Percentiles rank a stretch among this genome's conserved stretches.
Evolutionary conservation across 2,113 vertebrate genomes (phyloP).

Genomic region (Theropithecus gelada): DNA sequence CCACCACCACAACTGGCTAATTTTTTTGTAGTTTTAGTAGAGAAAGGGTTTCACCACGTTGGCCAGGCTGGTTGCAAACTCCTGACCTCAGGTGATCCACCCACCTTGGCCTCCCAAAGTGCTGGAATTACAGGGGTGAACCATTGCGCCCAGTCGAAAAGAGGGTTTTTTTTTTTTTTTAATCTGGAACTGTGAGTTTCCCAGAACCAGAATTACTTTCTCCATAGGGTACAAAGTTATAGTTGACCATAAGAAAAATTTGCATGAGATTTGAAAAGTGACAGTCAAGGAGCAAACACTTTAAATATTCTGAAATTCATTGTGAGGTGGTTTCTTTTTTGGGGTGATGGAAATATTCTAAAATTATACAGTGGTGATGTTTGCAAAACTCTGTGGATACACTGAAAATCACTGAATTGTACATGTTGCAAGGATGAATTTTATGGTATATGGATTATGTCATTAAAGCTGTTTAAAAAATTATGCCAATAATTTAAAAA

Average conservation of each 20-base stretch:
- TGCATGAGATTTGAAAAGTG: background rate
- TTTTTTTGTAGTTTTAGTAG: too few relatives aligned
- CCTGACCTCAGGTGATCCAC: too few relatives aligned
- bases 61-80: too few relatives aligned
- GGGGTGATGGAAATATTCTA: background rate
- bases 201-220: background rate
- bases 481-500: background rate
- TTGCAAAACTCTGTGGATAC: background rate
- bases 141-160: too few relatives aligned
- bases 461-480: background rate
- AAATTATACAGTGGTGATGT: background rate
- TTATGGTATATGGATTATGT: background rate
- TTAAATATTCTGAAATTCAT: background rate
- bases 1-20: too few relatives aligned
- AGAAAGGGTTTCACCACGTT: too few relatives aligned
- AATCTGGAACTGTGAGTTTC: background rate
- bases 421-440: background rate
- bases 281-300: background rate
- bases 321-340: background rate
- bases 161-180: background rate
- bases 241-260: background rate
- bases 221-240: background rate
- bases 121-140: too few relatives aligned
- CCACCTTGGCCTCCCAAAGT: too few relatives aligned
- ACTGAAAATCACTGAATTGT: background rate